Percentiles rank a stretch among this genome's conserved stretches.
Evolutionary conservation across 2,113 vertebrate species (phyloP).

Genomic region (human (Homo sapiens)): DNA sequence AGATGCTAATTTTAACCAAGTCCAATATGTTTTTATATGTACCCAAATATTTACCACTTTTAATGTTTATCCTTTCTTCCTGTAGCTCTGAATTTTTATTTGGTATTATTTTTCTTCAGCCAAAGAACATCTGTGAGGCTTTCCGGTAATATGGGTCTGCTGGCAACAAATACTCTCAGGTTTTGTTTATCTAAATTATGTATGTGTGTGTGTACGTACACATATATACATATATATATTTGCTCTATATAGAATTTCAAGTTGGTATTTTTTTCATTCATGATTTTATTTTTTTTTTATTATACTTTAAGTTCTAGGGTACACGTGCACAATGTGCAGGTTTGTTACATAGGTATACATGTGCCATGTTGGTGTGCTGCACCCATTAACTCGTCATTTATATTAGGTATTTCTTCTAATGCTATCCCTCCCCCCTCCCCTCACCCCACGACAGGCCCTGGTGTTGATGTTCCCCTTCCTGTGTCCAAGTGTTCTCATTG

Average conservation of each 20-base stretch:
- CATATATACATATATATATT: background rate
- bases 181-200: background rate
- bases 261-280: background rate
- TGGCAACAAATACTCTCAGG: background rate
- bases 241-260: background rate
- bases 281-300: background rate
- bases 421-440: too few species aligned
- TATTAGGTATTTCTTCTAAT: too few species aligned
- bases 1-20: background rate
- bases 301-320: too few species aligned
- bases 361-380: too few species aligned
- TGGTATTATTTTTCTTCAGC: slow-evolving; percentile 8
- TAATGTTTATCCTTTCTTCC: background rate
- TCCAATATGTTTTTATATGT: background rate
- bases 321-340: too few species aligned
- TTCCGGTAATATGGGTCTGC: background rate
- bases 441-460: too few species aligned
- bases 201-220: background rate
- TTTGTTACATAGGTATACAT: too few species aligned
- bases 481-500: too few species aligned
- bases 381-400: too few species aligned
- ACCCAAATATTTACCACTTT: background rate
- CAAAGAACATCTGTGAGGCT: slow-evolving; percentile 33
- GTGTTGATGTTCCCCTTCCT: too few species aligned
- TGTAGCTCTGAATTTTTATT: background rate